Evolutionary conservation across 1,140 invertebrate genomes (phyloP).

Genomic region (Hyles euphorbiae): DNA sequence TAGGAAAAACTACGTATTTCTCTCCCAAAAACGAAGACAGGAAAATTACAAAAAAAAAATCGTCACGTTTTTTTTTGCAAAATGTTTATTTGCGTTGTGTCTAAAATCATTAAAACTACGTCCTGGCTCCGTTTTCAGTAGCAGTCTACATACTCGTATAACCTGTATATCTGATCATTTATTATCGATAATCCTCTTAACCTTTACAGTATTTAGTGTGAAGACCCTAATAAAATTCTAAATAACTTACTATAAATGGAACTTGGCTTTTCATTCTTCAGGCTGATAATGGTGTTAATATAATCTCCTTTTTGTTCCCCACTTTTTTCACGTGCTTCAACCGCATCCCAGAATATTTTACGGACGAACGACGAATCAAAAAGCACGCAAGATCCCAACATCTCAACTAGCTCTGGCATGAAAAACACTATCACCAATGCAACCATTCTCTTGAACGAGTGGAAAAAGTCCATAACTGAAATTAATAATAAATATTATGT

Average conservation of each 20-base stretch:
- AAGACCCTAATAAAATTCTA: too few species aligned
- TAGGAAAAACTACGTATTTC: too few species aligned
- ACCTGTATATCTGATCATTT: too few species aligned
- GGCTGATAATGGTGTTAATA: constrained; percentile 19
- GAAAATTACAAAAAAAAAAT: too few species aligned
- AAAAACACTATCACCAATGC: constrained; percentile 25
- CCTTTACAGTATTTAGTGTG: too few species aligned
- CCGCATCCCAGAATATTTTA: constrained; percentile 29
- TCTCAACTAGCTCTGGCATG: constrained; percentile 18
- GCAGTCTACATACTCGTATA: too few species aligned
- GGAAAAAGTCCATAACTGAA: constrained; percentile 22
- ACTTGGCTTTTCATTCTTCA: constrained; percentile 23
- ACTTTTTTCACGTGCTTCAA: constrained; percentile 31
- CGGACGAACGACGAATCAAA: constrained; percentile 17
- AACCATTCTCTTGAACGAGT: constrained; percentile 20
- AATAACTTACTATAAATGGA: constrained; percentile 22
- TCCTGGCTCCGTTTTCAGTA: too few species aligned
- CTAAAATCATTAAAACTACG: too few species aligned
- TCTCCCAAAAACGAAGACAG: too few species aligned
- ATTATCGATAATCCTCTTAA: too few species aligned
- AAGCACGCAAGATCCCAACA: constrained; percentile 12
- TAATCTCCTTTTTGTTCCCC: constrained; percentile 21
- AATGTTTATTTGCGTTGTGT: too few species aligned
- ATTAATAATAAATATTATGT: neutral
- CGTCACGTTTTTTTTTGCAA: too few species aligned